Conservation (phyloP, 2,888 invertebrate genomes). For the Mythimna impura region DNA sequence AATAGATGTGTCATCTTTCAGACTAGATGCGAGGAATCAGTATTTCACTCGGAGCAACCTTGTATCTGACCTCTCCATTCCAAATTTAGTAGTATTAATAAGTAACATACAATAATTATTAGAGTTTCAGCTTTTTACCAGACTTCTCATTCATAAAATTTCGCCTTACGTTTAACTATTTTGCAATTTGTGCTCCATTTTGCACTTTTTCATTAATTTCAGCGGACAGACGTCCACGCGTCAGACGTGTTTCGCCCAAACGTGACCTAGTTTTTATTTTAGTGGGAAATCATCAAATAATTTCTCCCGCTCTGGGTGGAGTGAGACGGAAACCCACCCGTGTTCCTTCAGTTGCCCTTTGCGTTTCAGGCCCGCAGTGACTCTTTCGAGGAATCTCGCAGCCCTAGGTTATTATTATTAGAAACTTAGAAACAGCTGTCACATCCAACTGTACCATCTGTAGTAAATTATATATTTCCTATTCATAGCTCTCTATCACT, state of each 20-base stretch:
- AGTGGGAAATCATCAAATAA: no score
- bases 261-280: not conserved
- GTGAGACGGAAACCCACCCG: no score
- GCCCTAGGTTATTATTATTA: no score
- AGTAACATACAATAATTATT: not conserved
- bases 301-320: no score
- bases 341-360: no score
- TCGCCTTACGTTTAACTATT: not conserved
- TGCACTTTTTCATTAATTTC: not conserved
- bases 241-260: no score
- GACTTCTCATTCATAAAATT: not conserved
- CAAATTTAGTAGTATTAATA: not conserved
- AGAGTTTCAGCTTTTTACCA: not conserved
- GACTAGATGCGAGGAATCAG: not conserved
- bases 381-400: no score
- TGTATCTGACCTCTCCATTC: not conserved
- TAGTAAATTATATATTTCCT: not conserved
- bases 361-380: no score
- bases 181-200: not conserved
- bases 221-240: no score
- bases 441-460: not conserved
- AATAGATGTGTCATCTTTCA: no score
- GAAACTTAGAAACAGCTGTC: no score
- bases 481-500: constrained; percentile 4
- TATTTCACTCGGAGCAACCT: not conserved